Evolutionary conservation across 1,140 invertebrate species (phyloP).

Genomic region (Leptoteleia sp.): DNA sequence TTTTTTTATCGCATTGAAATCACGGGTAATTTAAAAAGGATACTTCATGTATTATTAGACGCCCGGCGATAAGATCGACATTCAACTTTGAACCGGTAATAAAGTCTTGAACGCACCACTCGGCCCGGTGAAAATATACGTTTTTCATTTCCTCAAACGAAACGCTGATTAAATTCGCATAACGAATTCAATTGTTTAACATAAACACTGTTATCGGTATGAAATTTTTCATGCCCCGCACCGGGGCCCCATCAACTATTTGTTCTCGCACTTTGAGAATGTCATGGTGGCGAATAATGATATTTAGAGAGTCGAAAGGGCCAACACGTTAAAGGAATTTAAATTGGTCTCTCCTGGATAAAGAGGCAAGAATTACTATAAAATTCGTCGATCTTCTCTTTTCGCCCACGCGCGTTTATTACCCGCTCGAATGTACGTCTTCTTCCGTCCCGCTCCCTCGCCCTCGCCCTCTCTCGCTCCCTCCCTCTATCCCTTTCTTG

Average conservation of each 20-base stretch:
- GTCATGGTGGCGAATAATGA: conserved; percentile 63
- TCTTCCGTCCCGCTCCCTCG: conserved; percentile 30
- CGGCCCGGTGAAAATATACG: conserved; percentile 22
- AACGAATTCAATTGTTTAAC: conserved; percentile 54
- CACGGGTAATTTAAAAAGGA: conserved; percentile 7
- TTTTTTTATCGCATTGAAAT: conserved; percentile 2
- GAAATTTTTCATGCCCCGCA: conserved; percentile 20
- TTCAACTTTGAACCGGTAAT: conserved; percentile 31
- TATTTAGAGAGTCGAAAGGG: conserved; percentile 52
- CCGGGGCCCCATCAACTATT: conserved; percentile 55
- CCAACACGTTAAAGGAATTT: conserved; percentile 74
- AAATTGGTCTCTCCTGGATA: conserved; percentile 74
- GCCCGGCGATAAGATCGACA: conserved; percentile 22
- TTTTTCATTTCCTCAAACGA: conserved; percentile 36
- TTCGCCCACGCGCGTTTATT: conserved; percentile 77
- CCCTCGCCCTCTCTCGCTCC: no score
- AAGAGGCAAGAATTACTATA: conserved; percentile 74
- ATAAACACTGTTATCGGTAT: conserved; percentile 51
- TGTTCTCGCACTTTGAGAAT: conserved; percentile 65
- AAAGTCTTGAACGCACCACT: conserved; percentile 4
- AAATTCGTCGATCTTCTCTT: conserved; percentile 75
- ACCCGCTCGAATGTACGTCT: conserved; percentile 63
- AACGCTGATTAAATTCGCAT: conserved; percentile 40
- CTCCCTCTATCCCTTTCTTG: conserved; percentile 36
- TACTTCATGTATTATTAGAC: conserved; percentile 16